A percentile compares a stretch with the other conserved stretches of the same genome.
phyloP scores from a whole-genome alignment of 2,797 vertebrate species.

The Hydrophis major region DNA sequence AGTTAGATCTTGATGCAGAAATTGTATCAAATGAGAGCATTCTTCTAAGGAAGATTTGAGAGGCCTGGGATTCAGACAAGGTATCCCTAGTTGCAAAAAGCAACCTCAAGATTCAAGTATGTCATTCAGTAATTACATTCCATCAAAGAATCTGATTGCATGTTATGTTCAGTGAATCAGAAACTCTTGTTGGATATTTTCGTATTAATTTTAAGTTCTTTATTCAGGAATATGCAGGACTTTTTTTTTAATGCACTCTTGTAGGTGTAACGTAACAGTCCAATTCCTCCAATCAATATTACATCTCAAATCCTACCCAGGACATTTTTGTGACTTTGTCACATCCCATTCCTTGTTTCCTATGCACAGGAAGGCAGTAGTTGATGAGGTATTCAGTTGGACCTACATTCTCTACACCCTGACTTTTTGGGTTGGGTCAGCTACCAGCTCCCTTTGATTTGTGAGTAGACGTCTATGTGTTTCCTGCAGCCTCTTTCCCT shows the following conservation, averaged over 20 bases:
- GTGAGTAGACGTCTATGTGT: conserved; percentile 44
- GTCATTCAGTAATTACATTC: background rate
- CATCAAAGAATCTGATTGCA: background rate
- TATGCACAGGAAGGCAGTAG: conserved; percentile 29
- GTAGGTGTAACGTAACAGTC: background rate
- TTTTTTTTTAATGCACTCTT: background rate
- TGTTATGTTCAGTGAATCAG: background rate
- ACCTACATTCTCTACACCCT: background rate
- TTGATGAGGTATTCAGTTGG: conserved; percentile 41
- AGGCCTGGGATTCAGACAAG: background rate
- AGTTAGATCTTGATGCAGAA: background rate
- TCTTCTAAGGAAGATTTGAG: background rate
- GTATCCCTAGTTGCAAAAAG: background rate
- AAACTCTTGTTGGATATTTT: background rate
- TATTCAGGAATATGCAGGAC: background rate
- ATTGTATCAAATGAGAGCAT: background rate
- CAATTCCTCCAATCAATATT: background rate
- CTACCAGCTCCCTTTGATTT: conserved; percentile 54
- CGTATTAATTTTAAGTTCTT: background rate
- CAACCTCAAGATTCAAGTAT: background rate
- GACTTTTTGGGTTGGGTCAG: conserved; percentile 7
- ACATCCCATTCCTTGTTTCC: conserved; percentile 11
- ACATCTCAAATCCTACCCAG: background rate
- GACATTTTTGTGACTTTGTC: conserved; percentile 1
- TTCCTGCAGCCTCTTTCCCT: conserved; percentile 63